phyloP scores from a whole-genome alignment of 2,113 vertebrate genomes.

The Varanus komodoensis region DNA sequence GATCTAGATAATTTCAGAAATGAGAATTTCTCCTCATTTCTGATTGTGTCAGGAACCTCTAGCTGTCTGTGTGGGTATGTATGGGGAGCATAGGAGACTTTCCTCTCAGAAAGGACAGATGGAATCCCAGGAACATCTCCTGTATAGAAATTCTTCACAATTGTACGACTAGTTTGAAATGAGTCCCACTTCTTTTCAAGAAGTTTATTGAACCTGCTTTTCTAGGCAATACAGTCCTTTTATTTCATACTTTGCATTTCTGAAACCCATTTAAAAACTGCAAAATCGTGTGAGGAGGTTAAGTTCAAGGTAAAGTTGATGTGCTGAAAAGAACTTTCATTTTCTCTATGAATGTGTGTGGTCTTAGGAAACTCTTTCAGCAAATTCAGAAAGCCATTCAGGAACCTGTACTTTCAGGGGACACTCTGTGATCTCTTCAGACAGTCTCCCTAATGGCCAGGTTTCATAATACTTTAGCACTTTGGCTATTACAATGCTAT shows the following conservation, averaged over 20 bases:
- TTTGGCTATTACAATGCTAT: neutral
- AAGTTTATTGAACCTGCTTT: neutral
- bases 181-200: neutral
- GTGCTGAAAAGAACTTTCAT: neutral
- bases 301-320: neutral
- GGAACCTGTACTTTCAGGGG: neutral
- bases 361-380: neutral
- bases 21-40: too few relatives aligned
- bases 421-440: neutral
- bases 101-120: neutral
- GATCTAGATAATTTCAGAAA: too few relatives aligned
- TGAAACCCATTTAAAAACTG: neutral
- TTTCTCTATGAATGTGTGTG: neutral
- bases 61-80: too few relatives aligned
- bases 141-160: neutral
- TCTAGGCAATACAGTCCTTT: neutral
- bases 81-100: too few relatives aligned
- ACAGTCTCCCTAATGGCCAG: neutral
- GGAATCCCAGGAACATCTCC: neutral
- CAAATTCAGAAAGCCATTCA: neutral
- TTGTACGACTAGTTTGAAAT: neutral
- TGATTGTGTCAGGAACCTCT: too few relatives aligned
- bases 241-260: neutral
- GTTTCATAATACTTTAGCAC: neutral
- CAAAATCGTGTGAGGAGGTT: neutral